Base-by-base conservation (phyloP, 53 echinoderm and acorn worm species). In the Paracentrotus lividus region DNA sequence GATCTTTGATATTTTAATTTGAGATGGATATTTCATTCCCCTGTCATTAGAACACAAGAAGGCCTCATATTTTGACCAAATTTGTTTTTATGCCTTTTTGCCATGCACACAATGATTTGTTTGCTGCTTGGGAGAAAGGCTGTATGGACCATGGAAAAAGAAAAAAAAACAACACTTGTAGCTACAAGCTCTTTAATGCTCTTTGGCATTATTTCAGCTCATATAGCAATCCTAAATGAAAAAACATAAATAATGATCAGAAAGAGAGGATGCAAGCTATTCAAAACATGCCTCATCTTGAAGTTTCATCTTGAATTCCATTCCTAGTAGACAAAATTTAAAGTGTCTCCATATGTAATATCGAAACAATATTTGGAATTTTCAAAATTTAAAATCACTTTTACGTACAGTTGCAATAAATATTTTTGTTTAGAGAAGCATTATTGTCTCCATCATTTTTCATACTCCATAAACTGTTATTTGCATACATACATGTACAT, bases 101-200 rank as follows among this genome's bases (percentile, higher is more conserved):
- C n/a, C n/a, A n/a, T n/a, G n/a, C n/a, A n/a, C n/a, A n/a, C n/a
- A n/a, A n/a, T n/a, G n/a, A n/a, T n/a, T n/a, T n/a, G n/a, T n/a
- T n/a, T n/a, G 40, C 72, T 81, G 81, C 13, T 26, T 81, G 81
- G 81, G 49, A 81, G 81, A 81, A 81, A 18, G 81, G 81, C n/a
- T 24, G 40, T 81, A 24, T 81, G 81, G 81, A 47, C 81, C n/a
- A 4, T 3, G 42, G 47, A 47, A 57, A 4, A 20, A 10, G 21
- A 72, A n/a, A 27, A n/a, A 24, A 7, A 2, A 61, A 61, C 6
- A 61, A 61, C 18, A 13, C 54, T 54, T 26, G 6, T 20, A 76
- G 4, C 18, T 14, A 76, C 38, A 7, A 76, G 76, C 64, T 64
- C 26, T 29, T 27, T 64, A 29, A 64, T 64, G 64, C 31, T 64